Conservation (phyloP, 2,888 invertebrate genomes). For the Poecilobothrus nobilitatus region DNA sequence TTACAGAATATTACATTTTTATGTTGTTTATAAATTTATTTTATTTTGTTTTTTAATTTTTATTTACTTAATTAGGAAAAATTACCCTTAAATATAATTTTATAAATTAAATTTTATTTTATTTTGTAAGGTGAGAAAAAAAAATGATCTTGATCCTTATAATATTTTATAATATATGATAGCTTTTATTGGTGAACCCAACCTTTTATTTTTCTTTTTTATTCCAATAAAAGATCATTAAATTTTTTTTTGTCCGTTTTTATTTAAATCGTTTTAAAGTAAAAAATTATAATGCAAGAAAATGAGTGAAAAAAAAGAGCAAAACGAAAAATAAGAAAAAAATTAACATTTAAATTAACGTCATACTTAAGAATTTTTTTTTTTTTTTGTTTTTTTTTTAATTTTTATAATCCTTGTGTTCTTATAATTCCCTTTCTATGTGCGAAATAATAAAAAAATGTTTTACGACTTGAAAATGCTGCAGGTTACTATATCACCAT, state of each 20-base stretch:
- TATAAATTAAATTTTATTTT: too few species aligned
- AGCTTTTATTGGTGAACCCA: too few species aligned
- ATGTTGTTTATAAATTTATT: too few species aligned
- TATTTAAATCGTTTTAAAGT: neutral
- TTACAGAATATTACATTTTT: too few species aligned
- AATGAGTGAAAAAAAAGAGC: neutral
- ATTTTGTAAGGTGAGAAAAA: too few species aligned
- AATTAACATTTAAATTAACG: neutral
- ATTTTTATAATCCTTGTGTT: neutral
- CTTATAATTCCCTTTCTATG: neutral
- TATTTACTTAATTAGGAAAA: too few species aligned
- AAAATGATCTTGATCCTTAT: too few species aligned
- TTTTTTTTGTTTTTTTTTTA: too few species aligned
- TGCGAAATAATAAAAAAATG: slow-evolving; percentile 3
- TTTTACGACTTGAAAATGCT: slow-evolving; percentile 6
- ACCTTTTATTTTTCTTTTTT: neutral
- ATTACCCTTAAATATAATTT: too few species aligned
- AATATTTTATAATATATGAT: too few species aligned
- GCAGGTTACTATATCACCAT: slow-evolving; percentile 3
- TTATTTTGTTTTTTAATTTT: too few species aligned
- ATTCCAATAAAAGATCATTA: neutral
- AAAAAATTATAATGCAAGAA: neutral
- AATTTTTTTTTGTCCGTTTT: neutral
- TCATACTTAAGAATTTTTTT: slow-evolving; percentile 1
- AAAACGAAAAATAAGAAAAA: neutral